Conservation (phyloP, 2,797 vertebrate species). For the Micromesistius poutassou region DNA sequence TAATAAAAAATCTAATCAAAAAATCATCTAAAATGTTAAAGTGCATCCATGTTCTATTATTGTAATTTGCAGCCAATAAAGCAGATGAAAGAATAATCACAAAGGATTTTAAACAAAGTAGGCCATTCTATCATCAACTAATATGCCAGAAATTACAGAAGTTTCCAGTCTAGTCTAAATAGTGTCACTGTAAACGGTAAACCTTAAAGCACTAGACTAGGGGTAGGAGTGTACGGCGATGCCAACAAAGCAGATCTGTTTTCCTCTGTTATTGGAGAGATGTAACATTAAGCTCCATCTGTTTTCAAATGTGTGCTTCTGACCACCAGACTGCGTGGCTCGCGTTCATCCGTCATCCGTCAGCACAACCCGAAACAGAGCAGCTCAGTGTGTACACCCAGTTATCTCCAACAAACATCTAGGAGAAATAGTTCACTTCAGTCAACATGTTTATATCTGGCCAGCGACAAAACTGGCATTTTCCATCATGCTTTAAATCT, state of each 20-base stretch:
- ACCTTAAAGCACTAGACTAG: background rate
- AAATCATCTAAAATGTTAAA: background rate
- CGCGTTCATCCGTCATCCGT: background rate
- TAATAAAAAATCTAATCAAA: too few species aligned
- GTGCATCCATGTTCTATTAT: background rate
- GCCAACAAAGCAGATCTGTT: background rate
- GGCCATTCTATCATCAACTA: background rate
- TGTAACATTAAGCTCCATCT: background rate
- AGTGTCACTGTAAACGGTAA: background rate
- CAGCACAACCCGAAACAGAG: background rate
- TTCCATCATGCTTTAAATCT: slow-evolving; percentile 20
- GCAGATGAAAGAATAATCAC: background rate
- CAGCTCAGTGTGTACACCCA: background rate
- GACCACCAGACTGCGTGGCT: background rate
- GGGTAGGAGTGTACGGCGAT: background rate
- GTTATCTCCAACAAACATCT: slow-evolving; percentile 10
- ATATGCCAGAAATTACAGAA: background rate
- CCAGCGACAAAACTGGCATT: slow-evolving; percentile 6
- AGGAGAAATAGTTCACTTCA: slow-evolving; percentile 12
- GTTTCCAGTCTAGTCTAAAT: background rate
- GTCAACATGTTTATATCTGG: slow-evolving; percentile 27
- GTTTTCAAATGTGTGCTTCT: background rate
- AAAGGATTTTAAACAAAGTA: background rate
- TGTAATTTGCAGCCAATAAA: background rate
- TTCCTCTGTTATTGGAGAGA: background rate